Conservation (phyloP, 2,888 invertebrate species). For the Hypselothyrea guttata region DNA sequence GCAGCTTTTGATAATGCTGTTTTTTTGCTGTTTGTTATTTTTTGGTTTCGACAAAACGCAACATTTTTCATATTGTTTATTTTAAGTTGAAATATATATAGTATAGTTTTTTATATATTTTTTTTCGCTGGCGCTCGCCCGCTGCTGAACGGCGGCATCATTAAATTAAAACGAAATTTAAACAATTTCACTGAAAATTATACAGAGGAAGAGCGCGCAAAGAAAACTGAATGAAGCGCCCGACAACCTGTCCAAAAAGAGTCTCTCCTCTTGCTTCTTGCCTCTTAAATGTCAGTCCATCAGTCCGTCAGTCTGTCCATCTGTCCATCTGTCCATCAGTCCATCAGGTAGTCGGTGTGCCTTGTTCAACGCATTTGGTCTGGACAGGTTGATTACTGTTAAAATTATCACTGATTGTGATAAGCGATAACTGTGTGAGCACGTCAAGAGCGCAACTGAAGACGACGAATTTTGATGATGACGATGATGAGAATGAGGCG, state of each 20-base stretch:
- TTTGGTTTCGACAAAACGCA: constrained; percentile 50
- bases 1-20: constrained; percentile 76
- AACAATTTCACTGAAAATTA: constrained; percentile 77
- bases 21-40: constrained; percentile 29
- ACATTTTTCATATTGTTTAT: constrained; percentile 71
- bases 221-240: constrained; percentile 49
- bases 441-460: constrained; percentile 55
- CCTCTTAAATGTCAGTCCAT: constrained; percentile 37
- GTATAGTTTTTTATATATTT: constrained; percentile 2
- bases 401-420: constrained; percentile 78
- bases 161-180: constrained; percentile 79
- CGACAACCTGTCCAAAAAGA: constrained; percentile 51
- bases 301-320: constrained; percentile 38
- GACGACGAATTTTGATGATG: constrained; percentile 60
- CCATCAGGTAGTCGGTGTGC: constrained; percentile 28
- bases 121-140: constrained; percentile 59
- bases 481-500: constrained; percentile 32
- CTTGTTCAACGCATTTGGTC: constrained; percentile 56
- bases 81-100: constrained; percentile 38
- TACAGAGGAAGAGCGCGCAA: constrained; percentile 60
- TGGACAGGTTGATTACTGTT: constrained; percentile 79
- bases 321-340: constrained; percentile 43
- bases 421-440: constrained; percentile 78
- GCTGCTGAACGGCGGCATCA: constrained; percentile 67
- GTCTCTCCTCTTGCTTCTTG: constrained; percentile 8